Percentiles rank a stretch among this genome's conserved stretches.
Conservation (phyloP, 1,140 invertebrate genomes). For the Batillaria attramentaria region DNA sequence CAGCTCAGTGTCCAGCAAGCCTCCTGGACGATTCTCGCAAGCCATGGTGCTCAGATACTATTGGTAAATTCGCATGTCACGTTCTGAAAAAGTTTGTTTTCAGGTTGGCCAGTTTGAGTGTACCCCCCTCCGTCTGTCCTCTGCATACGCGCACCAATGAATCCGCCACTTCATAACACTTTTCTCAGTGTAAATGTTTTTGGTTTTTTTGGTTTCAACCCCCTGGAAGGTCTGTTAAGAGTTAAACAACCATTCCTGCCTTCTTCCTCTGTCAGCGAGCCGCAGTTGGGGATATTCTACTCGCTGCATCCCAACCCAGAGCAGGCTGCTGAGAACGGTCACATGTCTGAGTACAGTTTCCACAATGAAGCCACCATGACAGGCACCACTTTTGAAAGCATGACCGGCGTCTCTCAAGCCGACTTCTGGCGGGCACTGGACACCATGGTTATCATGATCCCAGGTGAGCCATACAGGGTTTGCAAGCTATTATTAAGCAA, state of each 20-base stretch:
- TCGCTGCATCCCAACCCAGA: not conserved
- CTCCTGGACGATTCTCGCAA: not conserved
- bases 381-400: no score
- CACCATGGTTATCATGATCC: conserved; percentile 8
- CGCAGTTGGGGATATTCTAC: conserved; percentile 10
- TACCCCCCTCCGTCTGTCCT: no score
- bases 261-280: conserved; percentile 1
- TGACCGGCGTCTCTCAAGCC: not conserved
- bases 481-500: no score
- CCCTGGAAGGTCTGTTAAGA: not conserved
- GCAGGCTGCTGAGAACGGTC: not conserved
- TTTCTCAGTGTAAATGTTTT: not conserved
- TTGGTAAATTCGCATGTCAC: conserved; percentile 8
- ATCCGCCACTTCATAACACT: not conserved
- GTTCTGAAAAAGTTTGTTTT: not conserved
- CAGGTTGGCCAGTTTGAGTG: no score
- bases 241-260: not conserved
- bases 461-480: no score
- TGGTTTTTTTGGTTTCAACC: not conserved
- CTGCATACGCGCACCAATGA: no score
- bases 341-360: conserved; percentile 22
- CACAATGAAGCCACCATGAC: not conserved
- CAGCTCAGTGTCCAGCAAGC: not conserved
- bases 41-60: conserved; percentile 8
- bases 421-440: not conserved